A percentile compares a stretch with the other conserved stretches of the same genome.
Evolutionary conservation across 1,140 invertebrate genomes (phyloP).

Genomic region (Drosophila lowei): DNA sequence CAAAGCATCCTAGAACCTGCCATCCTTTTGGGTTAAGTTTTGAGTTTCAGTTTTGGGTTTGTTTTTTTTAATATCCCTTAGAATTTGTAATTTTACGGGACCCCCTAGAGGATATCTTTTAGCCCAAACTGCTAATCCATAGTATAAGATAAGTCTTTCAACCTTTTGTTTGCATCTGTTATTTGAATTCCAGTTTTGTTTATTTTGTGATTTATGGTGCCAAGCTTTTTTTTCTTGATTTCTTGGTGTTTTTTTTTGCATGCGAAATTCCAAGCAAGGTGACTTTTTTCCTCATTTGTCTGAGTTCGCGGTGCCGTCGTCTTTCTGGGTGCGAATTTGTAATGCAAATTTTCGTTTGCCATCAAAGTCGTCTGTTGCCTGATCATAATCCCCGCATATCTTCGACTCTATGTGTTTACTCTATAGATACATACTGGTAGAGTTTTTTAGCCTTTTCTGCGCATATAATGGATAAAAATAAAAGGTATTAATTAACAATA

Average conservation of each 20-base stretch:
- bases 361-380: slow-evolving; percentile 11
- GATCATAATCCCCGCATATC: slow-evolving; percentile 44
- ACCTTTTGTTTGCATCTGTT: background rate
- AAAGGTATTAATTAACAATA: slow-evolving; percentile 79
- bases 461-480: slow-evolving; percentile 56
- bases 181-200: slow-evolving; percentile 40
- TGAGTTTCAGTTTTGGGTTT: too few species aligned
- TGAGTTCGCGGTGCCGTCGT: slow-evolving; percentile 8
- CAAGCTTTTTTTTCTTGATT: slow-evolving; percentile 37
- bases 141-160: too few species aligned
- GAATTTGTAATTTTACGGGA: too few species aligned
- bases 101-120: slow-evolving; percentile 1
- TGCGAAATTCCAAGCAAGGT: slow-evolving; percentile 79
- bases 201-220: slow-evolving; percentile 51
- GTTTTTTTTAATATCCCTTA: too few species aligned
- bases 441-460: slow-evolving; percentile 43
- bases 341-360: slow-evolving; percentile 66
- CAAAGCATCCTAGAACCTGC: too few species aligned
- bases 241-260: slow-evolving; percentile 11
- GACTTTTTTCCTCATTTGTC: slow-evolving; percentile 54
- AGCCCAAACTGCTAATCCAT: background rate
- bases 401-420: background rate
- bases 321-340: slow-evolving; percentile 78
- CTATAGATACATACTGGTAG: slow-evolving; percentile 8
- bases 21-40: too few species aligned